A percentile compares a stretch with the other conserved stretches of the same genome.
These are phyloP conservation scores for Athetis lepigone DNA, from an alignment of 2,888 invertebrate genomes.

Conservation along the genomic window DNA sequence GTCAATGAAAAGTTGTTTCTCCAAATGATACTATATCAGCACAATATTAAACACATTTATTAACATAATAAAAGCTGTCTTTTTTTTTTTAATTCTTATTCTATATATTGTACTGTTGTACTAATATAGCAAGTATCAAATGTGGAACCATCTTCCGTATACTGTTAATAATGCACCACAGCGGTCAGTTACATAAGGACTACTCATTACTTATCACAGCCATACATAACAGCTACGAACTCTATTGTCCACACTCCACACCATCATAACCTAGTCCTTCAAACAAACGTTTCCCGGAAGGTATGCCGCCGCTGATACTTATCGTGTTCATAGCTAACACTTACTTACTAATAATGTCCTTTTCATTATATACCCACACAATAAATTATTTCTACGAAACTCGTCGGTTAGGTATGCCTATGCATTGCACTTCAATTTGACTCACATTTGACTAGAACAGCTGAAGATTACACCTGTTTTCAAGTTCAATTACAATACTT, in stretches of 20 bases:
- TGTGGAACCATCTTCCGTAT: slow-evolving; percentile 39
- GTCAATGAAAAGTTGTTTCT: slow-evolving; percentile 36
- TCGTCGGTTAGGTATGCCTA: slow-evolving; percentile 1
- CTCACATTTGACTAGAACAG: slow-evolving; percentile 63
- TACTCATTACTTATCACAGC: slow-evolving; percentile 78
- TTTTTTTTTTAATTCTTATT: slow-evolving; percentile 6
- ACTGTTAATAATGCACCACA: slow-evolving; percentile 47
- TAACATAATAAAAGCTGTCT: slow-evolving; percentile 22
- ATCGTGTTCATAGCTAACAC: slow-evolving; percentile 42
- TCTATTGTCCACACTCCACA: slow-evolving; percentile 58
- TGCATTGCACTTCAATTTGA: slow-evolving; percentile 38
- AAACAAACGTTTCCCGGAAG: slow-evolving; percentile 22
- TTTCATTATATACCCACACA: slow-evolving; percentile 34
- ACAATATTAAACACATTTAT: slow-evolving; percentile 40
- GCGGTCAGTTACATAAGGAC: slow-evolving; percentile 49
- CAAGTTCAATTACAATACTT: slow-evolving; percentile 6
- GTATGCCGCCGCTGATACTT: slow-evolving; percentile 17
- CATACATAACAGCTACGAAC: slow-evolving; percentile 71
- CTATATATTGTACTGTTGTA: slow-evolving; percentile 48
- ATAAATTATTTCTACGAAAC: slow-evolving; percentile 26
- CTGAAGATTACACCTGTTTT: slow-evolving; percentile 45
- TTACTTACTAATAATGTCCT: slow-evolving; percentile 52
- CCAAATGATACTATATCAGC: slow-evolving; percentile 53
- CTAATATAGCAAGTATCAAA: slow-evolving; percentile 56
- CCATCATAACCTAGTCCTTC: slow-evolving; percentile 35